Evolutionary conservation across 2,888 invertebrate species (phyloP).

Genomic region (Calliopum simillimum): DNA sequence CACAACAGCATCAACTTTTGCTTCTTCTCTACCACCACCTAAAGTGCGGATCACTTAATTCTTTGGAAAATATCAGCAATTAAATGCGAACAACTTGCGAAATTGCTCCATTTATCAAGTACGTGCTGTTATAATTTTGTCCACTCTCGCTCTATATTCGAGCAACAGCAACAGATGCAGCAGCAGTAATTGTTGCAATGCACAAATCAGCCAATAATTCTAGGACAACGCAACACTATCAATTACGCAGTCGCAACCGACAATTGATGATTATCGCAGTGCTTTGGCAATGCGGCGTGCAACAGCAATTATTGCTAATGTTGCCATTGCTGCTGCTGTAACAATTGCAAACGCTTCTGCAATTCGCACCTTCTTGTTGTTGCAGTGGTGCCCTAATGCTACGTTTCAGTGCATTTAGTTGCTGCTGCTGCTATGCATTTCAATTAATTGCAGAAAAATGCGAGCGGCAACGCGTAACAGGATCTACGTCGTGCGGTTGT

Average conservation of each 20-base stretch:
- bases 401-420: slow-evolving; percentile 25
- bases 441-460: slow-evolving; percentile 35
- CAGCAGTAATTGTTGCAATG: slow-evolving; percentile 21
- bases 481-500: slow-evolving; percentile 32
- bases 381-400: slow-evolving; percentile 17
- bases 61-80: no score
- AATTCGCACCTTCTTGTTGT: slow-evolving; percentile 18
- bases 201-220: neutral
- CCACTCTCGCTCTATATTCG: no score
- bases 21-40: no score
- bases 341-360: neutral
- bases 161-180: neutral
- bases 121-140: no score
- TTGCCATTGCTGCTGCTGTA: neutral
- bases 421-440: slow-evolving; percentile 22
- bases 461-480: slow-evolving; percentile 27
- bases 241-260: slow-evolving; percentile 25
- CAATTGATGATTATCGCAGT: slow-evolving; percentile 27
- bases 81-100: no score
- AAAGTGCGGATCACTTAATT: no score
- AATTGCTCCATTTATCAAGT: no score
- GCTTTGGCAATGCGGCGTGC: neutral
- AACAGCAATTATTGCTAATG: neutral
- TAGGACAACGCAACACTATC: slow-evolving; percentile 5
- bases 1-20: no score